Evolutionary conservation across 2,113 vertebrate genomes (phyloP).

Genomic region (Pseudopodoces humilis): DNA sequence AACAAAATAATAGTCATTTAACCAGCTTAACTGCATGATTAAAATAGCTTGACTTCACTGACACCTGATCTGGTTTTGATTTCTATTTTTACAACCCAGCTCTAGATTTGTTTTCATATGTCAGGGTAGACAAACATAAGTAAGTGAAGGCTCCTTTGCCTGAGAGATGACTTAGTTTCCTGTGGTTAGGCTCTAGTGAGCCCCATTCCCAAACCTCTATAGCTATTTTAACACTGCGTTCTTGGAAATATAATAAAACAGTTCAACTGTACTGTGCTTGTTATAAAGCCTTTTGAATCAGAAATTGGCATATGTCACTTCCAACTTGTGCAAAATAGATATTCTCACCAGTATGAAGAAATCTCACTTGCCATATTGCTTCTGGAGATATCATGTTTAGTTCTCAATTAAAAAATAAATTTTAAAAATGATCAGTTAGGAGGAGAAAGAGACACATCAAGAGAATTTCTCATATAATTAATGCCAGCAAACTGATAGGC

Average conservation of each 20-base stretch:
- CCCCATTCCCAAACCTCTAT: accelerated
- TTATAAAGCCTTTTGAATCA: background rate
- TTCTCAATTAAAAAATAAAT: background rate
- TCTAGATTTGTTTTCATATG: background rate
- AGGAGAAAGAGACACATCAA: background rate
- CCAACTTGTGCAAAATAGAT: background rate
- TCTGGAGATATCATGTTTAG: background rate
- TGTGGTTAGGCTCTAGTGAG: background rate
- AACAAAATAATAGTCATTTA: background rate
- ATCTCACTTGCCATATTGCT: background rate
- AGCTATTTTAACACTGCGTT: background rate
- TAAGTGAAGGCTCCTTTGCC: background rate
- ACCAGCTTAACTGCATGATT: background rate
- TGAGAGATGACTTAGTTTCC: background rate
- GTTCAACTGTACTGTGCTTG: background rate
- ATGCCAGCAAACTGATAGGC: background rate
- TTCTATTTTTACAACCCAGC: background rate
- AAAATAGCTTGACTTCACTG: background rate
- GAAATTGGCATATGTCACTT: background rate
- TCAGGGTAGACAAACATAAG: background rate
- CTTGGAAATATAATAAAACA: background rate
- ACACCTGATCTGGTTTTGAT: background rate
- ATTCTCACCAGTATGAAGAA: background rate
- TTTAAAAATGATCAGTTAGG: background rate
- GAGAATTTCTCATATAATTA: background rate